These are phyloP conservation scores for Arnoldichthys spilopterus DNA, from an alignment of 2,797 vertebrate species.

Conservation along the genomic window DNA sequence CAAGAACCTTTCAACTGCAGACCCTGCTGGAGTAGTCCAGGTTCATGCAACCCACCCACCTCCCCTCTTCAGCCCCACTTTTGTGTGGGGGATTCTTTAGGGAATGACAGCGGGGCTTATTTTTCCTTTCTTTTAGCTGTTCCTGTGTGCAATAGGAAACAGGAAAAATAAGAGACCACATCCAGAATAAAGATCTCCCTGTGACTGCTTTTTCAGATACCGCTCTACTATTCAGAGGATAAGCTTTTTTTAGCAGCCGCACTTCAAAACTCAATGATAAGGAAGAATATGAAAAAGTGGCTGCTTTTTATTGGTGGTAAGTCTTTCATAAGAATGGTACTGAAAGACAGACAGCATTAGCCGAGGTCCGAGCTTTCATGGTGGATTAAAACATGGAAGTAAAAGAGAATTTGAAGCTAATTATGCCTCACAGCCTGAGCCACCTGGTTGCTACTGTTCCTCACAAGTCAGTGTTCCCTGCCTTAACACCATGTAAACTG, in stretches of 20 bases:
- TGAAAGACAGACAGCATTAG: constrained; percentile 47
- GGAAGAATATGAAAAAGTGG: constrained; percentile 40
- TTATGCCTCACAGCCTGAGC: constrained; percentile 35
- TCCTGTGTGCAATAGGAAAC: constrained; percentile 27
- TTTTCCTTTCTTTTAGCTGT: constrained; percentile 39
- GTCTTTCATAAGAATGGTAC: constrained; percentile 14
- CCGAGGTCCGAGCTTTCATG: constrained; percentile 32
- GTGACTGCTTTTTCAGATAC: constrained; percentile 41
- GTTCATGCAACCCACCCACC: constrained; percentile 23
- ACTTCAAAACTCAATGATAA: constrained; percentile 48
- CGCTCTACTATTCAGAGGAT: constrained; percentile 26
- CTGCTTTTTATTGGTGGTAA: constrained; percentile 9
- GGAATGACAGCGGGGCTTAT: constrained; percentile 36
- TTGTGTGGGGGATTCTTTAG: constrained; percentile 42
- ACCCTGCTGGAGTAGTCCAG: constrained; percentile 33
- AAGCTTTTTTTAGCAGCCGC: constrained; percentile 45
- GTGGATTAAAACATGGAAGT: constrained; percentile 38
- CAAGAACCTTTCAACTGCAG: constrained; percentile 53
- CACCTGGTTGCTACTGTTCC: constrained; percentile 9
- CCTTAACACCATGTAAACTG: constrained; percentile 40
- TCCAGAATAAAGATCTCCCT: constrained; percentile 15
- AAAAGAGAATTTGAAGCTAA: constrained; percentile 46
- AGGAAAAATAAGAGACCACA: constrained; percentile 29
- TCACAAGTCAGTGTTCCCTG: constrained; percentile 47
- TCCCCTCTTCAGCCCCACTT: constrained; percentile 25